phyloP scores from a whole-genome alignment of 2,888 invertebrate species.

The Diplolepis rosae region DNA sequence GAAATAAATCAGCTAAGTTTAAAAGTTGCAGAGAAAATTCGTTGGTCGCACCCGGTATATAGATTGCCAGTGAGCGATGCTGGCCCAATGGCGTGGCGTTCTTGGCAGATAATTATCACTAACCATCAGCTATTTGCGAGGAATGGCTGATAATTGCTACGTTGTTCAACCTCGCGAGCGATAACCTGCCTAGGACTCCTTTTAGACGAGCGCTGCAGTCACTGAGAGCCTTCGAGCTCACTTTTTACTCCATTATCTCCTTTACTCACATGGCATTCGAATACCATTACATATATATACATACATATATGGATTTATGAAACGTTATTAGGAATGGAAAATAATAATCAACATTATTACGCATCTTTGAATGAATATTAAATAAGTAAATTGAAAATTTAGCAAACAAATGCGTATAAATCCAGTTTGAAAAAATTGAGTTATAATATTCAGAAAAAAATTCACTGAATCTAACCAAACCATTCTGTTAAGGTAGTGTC shows the following conservation, averaged over 20 bases:
- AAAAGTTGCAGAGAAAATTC: background rate
- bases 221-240: conserved; percentile 53
- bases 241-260: conserved; percentile 51
- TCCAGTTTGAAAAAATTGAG: too few relatives aligned
- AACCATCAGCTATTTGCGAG: conserved; percentile 74
- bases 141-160: conserved; percentile 74
- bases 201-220: conserved; percentile 64
- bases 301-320: conserved; percentile 7
- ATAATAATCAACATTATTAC: too few relatives aligned
- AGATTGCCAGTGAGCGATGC: conserved; percentile 62
- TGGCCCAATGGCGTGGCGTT: conserved; percentile 69
- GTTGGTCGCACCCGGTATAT: conserved; percentile 62
- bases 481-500: too few relatives aligned
- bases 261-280: conserved; percentile 48
- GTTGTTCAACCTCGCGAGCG: conserved; percentile 70
- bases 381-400: too few relatives aligned
- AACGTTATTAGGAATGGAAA: too few relatives aligned
- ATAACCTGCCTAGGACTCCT: conserved; percentile 69
- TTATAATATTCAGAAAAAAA: too few relatives aligned
- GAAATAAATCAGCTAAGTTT: background rate
- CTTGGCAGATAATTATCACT: conserved; percentile 73
- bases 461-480: too few relatives aligned
- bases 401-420: too few relatives aligned
- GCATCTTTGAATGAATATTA: too few relatives aligned
- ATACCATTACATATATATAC: conserved; percentile 46